Base-by-base conservation (phyloP, 2,113 vertebrate genomes). In the Alligator sinensis region DNA sequence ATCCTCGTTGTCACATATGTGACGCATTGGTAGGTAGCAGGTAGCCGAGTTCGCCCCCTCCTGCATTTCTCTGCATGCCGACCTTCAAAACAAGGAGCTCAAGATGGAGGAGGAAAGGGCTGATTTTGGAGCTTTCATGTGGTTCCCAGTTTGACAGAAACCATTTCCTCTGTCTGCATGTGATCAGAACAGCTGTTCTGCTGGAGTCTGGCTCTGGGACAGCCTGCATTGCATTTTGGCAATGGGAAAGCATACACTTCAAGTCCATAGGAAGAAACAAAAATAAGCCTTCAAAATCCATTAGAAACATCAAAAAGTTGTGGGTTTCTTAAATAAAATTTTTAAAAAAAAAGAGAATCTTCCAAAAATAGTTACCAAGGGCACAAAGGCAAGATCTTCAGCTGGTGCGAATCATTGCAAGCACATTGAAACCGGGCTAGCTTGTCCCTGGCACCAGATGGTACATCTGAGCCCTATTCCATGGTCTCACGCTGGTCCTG, bases 81-180 rank as follows among this genome's bases (percentile, higher is more conserved):
- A 0, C 89, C 70, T 55, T 82, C 64, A 75, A 70, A 74, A 22
- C 70, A 74, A 24, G 34, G 47, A 6, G 7, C 22, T 61, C 24
- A 62, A 28, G 19, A 82, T 47, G 55, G 76, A 47, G 70, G 76
- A 93, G 66, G 76, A 89, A 94, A 89, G 78, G 68, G 28, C 83
- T 88, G 91, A 86, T 82, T 89, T 54, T 34, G 80, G 75, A 83
- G 61, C 77, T 94, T 90, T 90, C 60, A 24, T 87, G 92, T 94
- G 82, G 82, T 80, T 94, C n/a, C 57, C 63, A 85, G 55, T 89
- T 74, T 75, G 91, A 94, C 86, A 88, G 61, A 68, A 90, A 74
- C n/a, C 54, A 11, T 22, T 94, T 94, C 72, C 81, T 86, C 79
- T 66, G 80, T 38, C 47, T 55, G 11, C 76, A 58, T 93, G 81